Evolutionary conservation across 2,797 vertebrate species (phyloP).

Genomic region (Aulostomus chinensis): DNA sequence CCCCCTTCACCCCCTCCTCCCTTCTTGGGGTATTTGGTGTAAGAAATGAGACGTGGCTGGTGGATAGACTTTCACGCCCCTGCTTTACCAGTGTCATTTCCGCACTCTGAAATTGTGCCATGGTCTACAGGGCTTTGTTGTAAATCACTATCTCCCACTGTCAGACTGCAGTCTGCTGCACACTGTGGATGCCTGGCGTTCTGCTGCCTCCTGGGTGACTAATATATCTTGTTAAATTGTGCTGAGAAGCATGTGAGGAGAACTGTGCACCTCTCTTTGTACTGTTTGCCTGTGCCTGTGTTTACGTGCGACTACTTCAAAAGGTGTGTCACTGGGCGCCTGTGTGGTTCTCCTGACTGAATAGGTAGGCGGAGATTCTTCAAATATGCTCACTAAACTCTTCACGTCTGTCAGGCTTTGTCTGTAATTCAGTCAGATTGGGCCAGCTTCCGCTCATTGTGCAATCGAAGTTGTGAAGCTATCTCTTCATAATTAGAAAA

Average conservation of each 20-base stretch:
- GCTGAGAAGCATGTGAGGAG: constrained; percentile 60
- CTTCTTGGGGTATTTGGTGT: constrained; percentile 47
- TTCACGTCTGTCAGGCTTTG: too few species aligned
- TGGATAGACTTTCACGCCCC: constrained; percentile 61
- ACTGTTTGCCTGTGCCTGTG: constrained; percentile 38
- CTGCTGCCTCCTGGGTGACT: constrained; percentile 67
- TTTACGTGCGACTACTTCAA: too few species aligned
- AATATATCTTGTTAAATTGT: constrained; percentile 76
- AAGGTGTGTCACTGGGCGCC: too few species aligned
- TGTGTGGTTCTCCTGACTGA: constrained; percentile 8
- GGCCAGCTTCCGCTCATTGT: constrained; percentile 25
- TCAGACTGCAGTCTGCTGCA: constrained; percentile 62
- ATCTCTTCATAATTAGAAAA: constrained; percentile 72
- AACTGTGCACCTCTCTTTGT: constrained; percentile 61
- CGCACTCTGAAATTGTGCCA: constrained; percentile 65
- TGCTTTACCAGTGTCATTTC: constrained; percentile 64
- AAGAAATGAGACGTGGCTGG: constrained; percentile 55
- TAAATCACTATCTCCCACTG: constrained; percentile 73
- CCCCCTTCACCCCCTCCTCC: not conserved
- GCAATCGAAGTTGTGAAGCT: constrained; percentile 52
- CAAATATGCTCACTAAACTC: constrained; percentile 50
- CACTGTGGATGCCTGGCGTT: constrained; percentile 52
- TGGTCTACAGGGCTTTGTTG: constrained; percentile 69
- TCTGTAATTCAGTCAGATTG: constrained; percentile 43
- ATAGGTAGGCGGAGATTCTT: constrained; percentile 33